Evolutionary conservation across 1,140 invertebrate species (phyloP).

Genomic region (Drosophila quadrilineata): DNA sequence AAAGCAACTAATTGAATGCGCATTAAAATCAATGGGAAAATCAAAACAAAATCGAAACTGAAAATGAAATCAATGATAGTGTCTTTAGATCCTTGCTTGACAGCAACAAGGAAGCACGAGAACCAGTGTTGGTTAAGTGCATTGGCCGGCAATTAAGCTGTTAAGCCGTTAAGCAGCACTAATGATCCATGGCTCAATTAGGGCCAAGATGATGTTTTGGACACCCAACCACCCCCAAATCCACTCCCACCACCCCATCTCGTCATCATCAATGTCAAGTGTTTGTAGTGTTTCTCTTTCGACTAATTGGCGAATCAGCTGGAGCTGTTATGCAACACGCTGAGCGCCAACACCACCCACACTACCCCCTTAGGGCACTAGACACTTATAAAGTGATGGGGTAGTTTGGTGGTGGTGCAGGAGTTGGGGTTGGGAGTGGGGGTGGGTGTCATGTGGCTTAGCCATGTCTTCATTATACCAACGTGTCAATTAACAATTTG

Average conservation of each 20-base stretch:
- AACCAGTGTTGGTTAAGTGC: too few relatives aligned
- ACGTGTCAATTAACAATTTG: conserved; percentile 70
- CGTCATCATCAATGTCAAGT: conserved; percentile 24
- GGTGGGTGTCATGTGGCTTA: neutral
- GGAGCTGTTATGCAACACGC: conserved; percentile 4
- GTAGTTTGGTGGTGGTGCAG: too few relatives aligned
- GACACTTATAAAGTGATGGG: too few relatives aligned
- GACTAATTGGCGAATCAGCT: conserved; percentile 34
- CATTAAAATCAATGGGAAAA: conserved; percentile 10
- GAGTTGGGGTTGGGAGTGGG: neutral
- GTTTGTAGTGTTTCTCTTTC: neutral
- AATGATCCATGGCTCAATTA: conserved; percentile 31
- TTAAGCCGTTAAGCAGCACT: conserved; percentile 14
- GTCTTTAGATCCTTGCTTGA: too few relatives aligned
- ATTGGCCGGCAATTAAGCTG: conserved; percentile 11
- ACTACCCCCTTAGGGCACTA: too few relatives aligned
- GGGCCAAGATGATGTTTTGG: neutral
- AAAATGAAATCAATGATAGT: too few relatives aligned
- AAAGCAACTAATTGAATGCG: conserved; percentile 7
- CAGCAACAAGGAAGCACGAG: too few relatives aligned
- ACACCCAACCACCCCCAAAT: neutral
- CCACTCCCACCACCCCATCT: neutral
- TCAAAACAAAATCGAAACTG: too few relatives aligned
- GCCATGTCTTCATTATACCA: conserved; percentile 44
- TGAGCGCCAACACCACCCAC: too few relatives aligned